These are phyloP conservation scores for Bostrychus sinensis DNA, from an alignment of 2,113 vertebrate genomes.

Conservation along the genomic window DNA sequence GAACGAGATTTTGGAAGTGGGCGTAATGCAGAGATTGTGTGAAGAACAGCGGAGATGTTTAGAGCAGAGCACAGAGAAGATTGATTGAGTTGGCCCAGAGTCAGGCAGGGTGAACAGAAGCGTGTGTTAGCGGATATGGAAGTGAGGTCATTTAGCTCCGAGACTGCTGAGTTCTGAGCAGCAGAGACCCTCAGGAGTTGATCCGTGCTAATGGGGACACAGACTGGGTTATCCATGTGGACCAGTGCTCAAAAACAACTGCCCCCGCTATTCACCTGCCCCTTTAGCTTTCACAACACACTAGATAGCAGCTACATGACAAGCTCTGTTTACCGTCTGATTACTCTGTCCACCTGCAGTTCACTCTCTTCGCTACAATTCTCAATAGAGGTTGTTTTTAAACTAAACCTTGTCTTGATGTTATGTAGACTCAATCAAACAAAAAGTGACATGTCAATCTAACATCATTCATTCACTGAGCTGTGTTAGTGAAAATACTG, in stretches of 20 bases:
- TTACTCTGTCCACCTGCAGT: conserved; percentile 62
- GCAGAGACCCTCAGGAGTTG: conserved; percentile 58
- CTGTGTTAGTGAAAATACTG: too few relatives aligned
- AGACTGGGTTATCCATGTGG: conserved; percentile 67
- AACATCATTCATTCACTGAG: too few relatives aligned
- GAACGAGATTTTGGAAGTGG: conserved; percentile 29
- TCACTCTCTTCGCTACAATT: too few relatives aligned
- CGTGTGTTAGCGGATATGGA: conserved; percentile 41
- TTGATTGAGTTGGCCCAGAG: conserved; percentile 53
- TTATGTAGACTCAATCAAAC: too few relatives aligned
- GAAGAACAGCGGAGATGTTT: conserved; percentile 33
- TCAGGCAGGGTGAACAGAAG: conserved; percentile 36
- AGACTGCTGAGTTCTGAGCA: conserved; percentile 44
- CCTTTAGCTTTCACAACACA: conserved; percentile 17
- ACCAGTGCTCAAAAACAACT: conserved; percentile 68
- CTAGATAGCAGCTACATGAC: conserved; percentile 32
- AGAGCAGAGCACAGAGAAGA: conserved; percentile 32
- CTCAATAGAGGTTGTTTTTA: neutral
- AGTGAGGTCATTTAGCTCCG: conserved; percentile 53
- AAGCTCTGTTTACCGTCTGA: conserved; percentile 62
- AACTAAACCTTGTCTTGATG: neutral
- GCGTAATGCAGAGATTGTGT: conserved; percentile 31
- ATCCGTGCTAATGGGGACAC: conserved; percentile 69
- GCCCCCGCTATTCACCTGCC: conserved; percentile 39
- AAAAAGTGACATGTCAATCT: too few relatives aligned